Evolutionary conservation across 2,888 invertebrate species (phyloP).

Genomic region (Xiphydria camelus): DNA sequence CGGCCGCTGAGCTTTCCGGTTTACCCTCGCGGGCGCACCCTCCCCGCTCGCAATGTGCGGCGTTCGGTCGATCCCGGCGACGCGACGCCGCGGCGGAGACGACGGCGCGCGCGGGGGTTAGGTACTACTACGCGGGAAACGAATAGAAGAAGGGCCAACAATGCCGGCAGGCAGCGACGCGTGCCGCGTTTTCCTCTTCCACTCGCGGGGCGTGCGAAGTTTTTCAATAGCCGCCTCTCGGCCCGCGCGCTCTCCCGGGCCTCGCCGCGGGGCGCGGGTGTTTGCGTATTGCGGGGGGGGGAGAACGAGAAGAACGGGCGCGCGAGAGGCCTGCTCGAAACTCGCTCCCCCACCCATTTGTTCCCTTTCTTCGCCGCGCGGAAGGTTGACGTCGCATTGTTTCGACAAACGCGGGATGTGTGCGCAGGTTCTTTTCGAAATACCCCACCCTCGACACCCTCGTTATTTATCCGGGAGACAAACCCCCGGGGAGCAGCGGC

Average conservation of each 20-base stretch:
- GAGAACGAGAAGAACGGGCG: neutral
- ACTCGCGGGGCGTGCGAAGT: conserved; percentile 18
- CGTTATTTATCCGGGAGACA: no score
- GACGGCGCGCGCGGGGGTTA: no score
- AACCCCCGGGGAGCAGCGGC: no score
- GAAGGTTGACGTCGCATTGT: neutral
- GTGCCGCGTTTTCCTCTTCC: conserved; percentile 2
- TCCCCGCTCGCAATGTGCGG: conserved; percentile 13
- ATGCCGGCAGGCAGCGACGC: neutral
- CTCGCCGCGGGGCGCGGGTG: neutral
- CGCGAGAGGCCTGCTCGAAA: no score
- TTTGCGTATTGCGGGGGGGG: neutral
- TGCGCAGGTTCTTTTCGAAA: neutral
- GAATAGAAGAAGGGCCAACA: neutral
- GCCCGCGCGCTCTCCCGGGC: no score
- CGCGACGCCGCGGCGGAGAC: conserved; percentile 27
- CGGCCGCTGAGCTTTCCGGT: neutral
- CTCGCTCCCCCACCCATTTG: no score
- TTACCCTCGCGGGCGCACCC: conserved; percentile 18
- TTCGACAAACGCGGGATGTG: neutral
- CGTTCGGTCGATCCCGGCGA: conserved; percentile 20
- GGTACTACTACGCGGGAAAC: neutral
- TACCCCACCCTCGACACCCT: neutral
- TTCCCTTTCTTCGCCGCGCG: no score
- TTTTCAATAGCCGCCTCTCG: conserved; percentile 14